phyloP scores from a whole-genome alignment of 2,797 vertebrate genomes.

The Polyboroides typus region DNA sequence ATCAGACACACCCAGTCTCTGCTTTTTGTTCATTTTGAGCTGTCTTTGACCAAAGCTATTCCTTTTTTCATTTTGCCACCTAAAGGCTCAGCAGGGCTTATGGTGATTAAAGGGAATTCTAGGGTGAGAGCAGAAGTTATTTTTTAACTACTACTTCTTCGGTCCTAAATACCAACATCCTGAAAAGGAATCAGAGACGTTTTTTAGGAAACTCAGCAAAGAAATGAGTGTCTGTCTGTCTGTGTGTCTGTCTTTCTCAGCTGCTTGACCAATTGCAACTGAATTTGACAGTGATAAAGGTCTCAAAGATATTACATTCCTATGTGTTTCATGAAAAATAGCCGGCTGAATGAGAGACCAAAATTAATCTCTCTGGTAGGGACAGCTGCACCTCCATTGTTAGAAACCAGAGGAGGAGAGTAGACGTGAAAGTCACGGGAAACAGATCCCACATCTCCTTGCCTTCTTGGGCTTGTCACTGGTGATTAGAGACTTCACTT shows the following conservation, averaged over 20 bases:
- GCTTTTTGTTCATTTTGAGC: neutral
- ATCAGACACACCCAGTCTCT: neutral
- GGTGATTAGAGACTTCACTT: neutral
- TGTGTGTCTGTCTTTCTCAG: neutral
- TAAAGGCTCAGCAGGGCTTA: neutral
- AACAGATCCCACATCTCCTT: neutral
- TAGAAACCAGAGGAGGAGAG: constrained; percentile 10
- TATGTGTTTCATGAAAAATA: constrained; percentile 50
- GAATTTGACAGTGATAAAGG: constrained; percentile 39
- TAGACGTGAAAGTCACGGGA: neutral
- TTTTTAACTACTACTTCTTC: neutral
- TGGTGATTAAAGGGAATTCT: neutral
- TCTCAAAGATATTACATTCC: constrained; percentile 20
- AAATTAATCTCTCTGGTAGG: constrained; percentile 37
- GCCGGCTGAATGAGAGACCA: constrained; percentile 18
- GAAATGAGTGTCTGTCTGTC: neutral
- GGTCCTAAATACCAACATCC: neutral
- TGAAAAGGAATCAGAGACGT: neutral
- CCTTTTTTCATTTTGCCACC: neutral
- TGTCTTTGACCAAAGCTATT: neutral
- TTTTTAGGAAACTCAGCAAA: neutral
- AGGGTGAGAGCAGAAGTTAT: neutral
- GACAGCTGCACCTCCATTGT: constrained; percentile 40
- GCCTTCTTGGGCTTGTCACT: neutral
- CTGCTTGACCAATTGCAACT: constrained; percentile 15